Percentiles rank a stretch among this genome's conserved stretches.
Conservation (phyloP, 2,113 vertebrate genomes). For the Bubo scandiacus region DNA sequence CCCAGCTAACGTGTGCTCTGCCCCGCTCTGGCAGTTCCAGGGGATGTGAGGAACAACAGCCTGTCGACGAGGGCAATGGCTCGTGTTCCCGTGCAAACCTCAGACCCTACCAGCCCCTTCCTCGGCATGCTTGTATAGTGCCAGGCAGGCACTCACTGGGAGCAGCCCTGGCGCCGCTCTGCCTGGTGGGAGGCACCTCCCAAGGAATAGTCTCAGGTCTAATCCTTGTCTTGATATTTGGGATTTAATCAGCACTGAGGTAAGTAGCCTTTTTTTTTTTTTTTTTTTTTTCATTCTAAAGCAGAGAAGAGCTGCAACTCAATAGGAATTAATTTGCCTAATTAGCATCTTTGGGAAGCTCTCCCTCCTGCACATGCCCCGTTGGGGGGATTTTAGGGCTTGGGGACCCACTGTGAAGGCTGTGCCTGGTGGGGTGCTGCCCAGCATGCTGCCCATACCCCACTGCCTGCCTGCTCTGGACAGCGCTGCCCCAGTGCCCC, state of each 20-base stretch:
- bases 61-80: fast-evolving
- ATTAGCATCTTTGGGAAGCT: constrained; percentile 24
- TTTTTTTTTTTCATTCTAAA: background rate
- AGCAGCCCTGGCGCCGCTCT: fast-evolving
- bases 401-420: fast-evolving
- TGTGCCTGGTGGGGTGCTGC: background rate
- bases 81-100: fast-evolving
- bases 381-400: background rate
- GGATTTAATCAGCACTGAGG: constrained; percentile 11
- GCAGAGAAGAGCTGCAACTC: background rate
- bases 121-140: fast-evolving
- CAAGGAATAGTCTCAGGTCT: background rate
- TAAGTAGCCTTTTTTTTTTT: background rate
- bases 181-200: background rate
- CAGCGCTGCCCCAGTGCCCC: fast-evolving
- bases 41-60: background rate
- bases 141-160: fast-evolving
- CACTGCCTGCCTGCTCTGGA: background rate
- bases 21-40: fast-evolving
- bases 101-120: background rate
- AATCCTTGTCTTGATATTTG: background rate
- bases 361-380: background rate
- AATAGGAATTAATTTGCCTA: constrained; percentile 66
- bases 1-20: background rate
- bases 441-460: fast-evolving